Percentiles rank a stretch among this genome's conserved stretches.
These are phyloP conservation scores for Laothoe populi DNA, from an alignment of 2,888 invertebrate species.

Conservation along the genomic window DNA sequence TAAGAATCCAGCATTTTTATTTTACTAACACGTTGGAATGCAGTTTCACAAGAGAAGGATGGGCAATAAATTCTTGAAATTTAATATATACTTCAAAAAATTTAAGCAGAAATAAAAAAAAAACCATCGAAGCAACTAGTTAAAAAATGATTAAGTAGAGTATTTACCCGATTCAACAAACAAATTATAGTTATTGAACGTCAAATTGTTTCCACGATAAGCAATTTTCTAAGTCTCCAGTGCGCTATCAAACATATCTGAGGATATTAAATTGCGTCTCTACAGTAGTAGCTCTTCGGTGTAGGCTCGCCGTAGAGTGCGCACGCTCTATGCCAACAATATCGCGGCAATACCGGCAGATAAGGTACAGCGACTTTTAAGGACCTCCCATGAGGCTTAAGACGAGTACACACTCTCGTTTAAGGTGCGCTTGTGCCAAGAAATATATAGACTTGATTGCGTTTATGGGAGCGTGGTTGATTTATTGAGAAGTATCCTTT, in stretches of 20 bases:
- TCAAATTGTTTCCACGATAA: constrained; percentile 18
- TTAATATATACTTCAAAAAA: too few species aligned
- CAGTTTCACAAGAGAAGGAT: too few species aligned
- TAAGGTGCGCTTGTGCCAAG: constrained; percentile 8
- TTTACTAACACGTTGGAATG: too few species aligned
- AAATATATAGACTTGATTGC: constrained; percentile 9
- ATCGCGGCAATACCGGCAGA: constrained; percentile 37
- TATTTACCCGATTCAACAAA: background rate
- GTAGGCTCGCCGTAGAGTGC: background rate
- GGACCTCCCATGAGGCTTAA: constrained; percentile 37
- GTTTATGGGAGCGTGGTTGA: background rate
- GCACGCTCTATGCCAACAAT: constrained; percentile 27
- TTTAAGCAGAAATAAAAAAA: background rate
- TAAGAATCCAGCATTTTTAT: too few species aligned
- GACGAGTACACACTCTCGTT: constrained; percentile 24
- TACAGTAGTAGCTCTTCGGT: background rate
- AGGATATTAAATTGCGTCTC: constrained; percentile 29
- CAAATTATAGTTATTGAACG: background rate
- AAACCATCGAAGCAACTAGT: background rate
- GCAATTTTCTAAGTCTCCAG: constrained; percentile 22
- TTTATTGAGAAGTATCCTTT: background rate
- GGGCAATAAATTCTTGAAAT: too few species aligned
- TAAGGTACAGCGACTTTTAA: constrained; percentile 51
- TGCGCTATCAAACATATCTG: constrained; percentile 25
- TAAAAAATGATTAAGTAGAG: background rate